Percentiles rank a stretch among this genome's conserved stretches.
These are phyloP conservation scores for Hypselothyrea guttata DNA, from an alignment of 2,888 invertebrate genomes.

Conservation along the genomic window DNA sequence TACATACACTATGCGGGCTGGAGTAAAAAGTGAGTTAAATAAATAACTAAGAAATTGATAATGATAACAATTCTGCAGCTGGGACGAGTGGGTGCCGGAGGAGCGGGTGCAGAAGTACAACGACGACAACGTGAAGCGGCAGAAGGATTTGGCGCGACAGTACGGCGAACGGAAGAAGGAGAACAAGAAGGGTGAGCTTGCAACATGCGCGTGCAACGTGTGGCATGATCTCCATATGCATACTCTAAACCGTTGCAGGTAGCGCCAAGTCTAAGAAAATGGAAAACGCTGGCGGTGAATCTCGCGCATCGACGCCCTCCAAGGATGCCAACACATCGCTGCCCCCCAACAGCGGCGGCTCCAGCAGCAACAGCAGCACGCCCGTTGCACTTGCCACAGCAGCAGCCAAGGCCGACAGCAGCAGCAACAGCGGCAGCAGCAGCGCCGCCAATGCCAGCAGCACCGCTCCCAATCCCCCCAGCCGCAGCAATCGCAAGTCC, in stretches of 20 bases:
- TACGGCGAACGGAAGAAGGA: conserved; percentile 63
- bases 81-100: conserved; percentile 97
- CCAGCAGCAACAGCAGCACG: conserved; percentile 42
- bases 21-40: conserved; percentile 94
- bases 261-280: conserved; percentile 80
- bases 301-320: conserved; percentile 86
- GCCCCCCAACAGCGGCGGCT: conserved; percentile 10
- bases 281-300: conserved; percentile 81
- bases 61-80: conserved; percentile 83
- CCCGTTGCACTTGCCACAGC: conserved; percentile 41
- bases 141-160: conserved; percentile 89
- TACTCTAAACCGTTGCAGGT: conserved; percentile 47
- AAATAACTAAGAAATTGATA: neutral
- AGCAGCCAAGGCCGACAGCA: conserved; percentile 68
- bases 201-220: too few species aligned
- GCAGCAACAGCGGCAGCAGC: conserved; percentile 42
- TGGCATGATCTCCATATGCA: too few species aligned
- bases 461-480: conserved; percentile 29
- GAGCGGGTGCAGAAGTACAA: conserved; percentile 94
- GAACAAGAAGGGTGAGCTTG: conserved; percentile 84
- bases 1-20: conserved; percentile 98
- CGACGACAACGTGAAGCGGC: conserved; percentile 93
- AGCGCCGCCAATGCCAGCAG: conserved; percentile 15
- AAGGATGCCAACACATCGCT: conserved; percentile 82
- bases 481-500: conserved; percentile 57